These are phyloP conservation scores for Papilio polytes DNA, from an alignment of 1,140 invertebrate species.

Conservation along the genomic window DNA sequence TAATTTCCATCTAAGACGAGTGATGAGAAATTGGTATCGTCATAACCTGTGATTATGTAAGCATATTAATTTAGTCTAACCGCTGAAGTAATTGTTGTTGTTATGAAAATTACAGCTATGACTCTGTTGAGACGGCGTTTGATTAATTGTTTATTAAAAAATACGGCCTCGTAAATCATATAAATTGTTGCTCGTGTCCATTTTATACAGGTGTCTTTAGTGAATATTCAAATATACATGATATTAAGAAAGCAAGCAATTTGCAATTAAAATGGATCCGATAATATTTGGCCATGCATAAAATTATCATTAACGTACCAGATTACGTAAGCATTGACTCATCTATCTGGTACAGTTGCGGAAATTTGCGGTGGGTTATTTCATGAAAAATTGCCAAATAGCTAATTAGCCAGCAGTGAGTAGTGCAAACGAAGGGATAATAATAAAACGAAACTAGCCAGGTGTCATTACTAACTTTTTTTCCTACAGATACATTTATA, in stretches of 20 bases:
- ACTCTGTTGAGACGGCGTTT: slow-evolving; percentile 3
- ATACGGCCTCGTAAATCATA: slow-evolving; percentile 28
- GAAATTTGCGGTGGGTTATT: no score
- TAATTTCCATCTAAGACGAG: not conserved
- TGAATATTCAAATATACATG: slow-evolving; percentile 32
- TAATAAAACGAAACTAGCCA: no score
- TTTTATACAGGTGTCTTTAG: slow-evolving; percentile 24
- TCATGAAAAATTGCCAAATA: no score
- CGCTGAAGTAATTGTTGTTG: not conserved
- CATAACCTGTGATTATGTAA: not conserved
- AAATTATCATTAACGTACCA: slow-evolving; percentile 63
- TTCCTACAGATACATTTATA: no score
- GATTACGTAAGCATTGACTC: slow-evolving; percentile 51
- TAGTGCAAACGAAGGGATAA: no score
- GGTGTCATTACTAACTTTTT: no score
- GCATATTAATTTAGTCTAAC: slow-evolving; percentile 3
- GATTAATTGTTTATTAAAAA: slow-evolving; percentile 26
- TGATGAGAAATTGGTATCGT: not conserved
- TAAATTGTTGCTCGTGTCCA: slow-evolving; percentile 29
- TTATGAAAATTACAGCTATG: not conserved
- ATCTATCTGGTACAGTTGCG: slow-evolving; percentile 26
- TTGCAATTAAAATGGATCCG: slow-evolving; percentile 53
- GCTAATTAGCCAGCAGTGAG: no score
- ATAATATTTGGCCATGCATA: slow-evolving; percentile 68
- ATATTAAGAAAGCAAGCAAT: slow-evolving; percentile 37